Base-by-base conservation (phyloP, 2,797 vertebrate genomes). In the Clarias laeviceps region DNA sequence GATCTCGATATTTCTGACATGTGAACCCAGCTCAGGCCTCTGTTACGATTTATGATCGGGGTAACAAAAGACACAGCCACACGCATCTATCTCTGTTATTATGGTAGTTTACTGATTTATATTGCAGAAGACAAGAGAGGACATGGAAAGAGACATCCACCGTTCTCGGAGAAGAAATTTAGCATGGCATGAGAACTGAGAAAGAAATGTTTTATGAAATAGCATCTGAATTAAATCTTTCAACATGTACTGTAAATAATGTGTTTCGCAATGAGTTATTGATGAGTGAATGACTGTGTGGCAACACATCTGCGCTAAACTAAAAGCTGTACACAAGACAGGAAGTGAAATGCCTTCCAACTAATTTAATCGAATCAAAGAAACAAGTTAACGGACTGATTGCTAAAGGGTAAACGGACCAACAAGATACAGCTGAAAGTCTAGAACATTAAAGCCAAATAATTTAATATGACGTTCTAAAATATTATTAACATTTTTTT, bases 61-160 rank as follows among this genome's bases (percentile, higher is more conserved):
- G 27, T 83, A 85, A 78, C 32, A 24, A 77, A 88, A n/a, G 61
- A 61, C 81, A 80, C 22, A 20, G 65, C 57, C 56, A 81, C 84
- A 59, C 82, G 59, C 69, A 77, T 62, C 62, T 62, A 69, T 57
- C 29, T 40, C 18, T 64, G 57, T 76, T 74, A 85, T 76, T 83
- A 73, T 5, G 5, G n/a, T 27, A 66, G 66, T 29, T 1, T 34
- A 8, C 40, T 56, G 69, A 74, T 81, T 85, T 73, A 88, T 77
- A 74, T 1, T 1, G 45, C 37, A 81, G 34, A 66, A 62, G 78
- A 83, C 34, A 81, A 62, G 68, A 22, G 12, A 81, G 37, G 68
- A 80, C 50, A 83, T 2, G 15, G 32, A 64, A 32, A 40, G 32
- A 62, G 50, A 82, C 50, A 85, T 65, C 68, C 66, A 27, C n/a